These are phyloP conservation scores for Corynorhinus townsendii DNA, from an alignment of 2,113 vertebrate species.

Conservation along the genomic window DNA sequence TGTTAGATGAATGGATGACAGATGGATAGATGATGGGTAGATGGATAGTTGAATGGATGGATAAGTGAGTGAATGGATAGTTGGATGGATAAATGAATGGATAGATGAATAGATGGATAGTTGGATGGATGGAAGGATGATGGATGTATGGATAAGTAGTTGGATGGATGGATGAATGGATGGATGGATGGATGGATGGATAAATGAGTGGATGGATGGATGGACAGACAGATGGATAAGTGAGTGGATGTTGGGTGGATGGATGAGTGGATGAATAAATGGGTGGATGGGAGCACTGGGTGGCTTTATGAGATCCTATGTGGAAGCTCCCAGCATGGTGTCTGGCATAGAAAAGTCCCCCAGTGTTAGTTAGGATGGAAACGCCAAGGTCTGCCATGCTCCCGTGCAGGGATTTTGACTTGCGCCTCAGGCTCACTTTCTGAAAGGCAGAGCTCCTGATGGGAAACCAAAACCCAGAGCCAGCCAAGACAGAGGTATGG, in stretches of 20 bases:
- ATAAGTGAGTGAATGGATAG: not conserved
- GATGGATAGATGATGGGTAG: accelerated
- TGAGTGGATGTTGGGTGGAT: no score
- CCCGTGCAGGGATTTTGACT: not conserved
- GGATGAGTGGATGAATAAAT: not conserved
- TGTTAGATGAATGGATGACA: not conserved
- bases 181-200: not conserved
- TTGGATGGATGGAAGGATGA: no score
- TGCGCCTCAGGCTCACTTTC: not conserved
- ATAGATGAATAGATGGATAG: not conserved
- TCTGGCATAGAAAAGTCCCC: not conserved
- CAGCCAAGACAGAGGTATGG: not conserved
- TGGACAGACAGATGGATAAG: not conserved
- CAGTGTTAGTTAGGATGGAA: not conserved
- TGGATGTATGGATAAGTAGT: not conserved
- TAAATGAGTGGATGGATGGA: not conserved
- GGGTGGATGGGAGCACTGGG: not conserved
- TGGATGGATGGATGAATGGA: not conserved
- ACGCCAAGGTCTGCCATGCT: not conserved
- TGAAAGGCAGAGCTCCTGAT: conserved; percentile 29
- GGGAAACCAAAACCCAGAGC: not conserved
- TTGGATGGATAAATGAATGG: no score
- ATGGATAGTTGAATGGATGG: not conserved
- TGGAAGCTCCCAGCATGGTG: not conserved
- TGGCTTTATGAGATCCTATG: not conserved